Evolutionary conservation across 1,140 invertebrate genomes (phyloP).

Genomic region (Aphidius gifuensis): DNA sequence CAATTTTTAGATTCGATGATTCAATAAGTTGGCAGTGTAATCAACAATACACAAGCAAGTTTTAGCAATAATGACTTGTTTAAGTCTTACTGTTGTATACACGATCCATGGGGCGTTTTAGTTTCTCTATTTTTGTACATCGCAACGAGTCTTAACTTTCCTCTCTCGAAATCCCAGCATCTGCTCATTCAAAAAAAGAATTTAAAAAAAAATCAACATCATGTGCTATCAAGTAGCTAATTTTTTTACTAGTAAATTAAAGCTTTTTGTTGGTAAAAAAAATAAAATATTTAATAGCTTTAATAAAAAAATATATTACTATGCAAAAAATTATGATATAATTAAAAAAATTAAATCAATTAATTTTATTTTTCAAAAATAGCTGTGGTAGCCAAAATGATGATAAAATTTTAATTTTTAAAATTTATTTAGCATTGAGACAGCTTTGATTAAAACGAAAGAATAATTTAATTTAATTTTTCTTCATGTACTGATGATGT

Average conservation of each 20-base stretch:
- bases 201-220: not conserved
- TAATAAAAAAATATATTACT: no score
- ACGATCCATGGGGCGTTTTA: slow-evolving; percentile 27
- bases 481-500: no score
- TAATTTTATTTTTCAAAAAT: no score
- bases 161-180: not conserved
- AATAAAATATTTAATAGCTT: no score
- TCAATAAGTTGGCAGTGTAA: not conserved
- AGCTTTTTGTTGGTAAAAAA: no score
- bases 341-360: not conserved
- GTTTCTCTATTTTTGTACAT: slow-evolving; percentile 40
- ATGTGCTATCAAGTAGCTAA: not conserved
- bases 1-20: not conserved
- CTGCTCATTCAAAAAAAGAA: no score
- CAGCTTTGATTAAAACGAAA: no score
- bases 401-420: no score
- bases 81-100: slow-evolving; percentile 37
- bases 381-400: no score
- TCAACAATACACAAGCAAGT: slow-evolving; percentile 2
- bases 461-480: no score
- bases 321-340: no score
- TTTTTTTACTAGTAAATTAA: not conserved
- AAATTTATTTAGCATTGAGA: no score
- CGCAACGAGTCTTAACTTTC: slow-evolving; percentile 15
- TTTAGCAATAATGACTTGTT: slow-evolving; percentile 18